These are phyloP conservation scores for Spheniscus humboldti DNA, from an alignment of 2,797 vertebrate genomes.

Conservation along the genomic window DNA sequence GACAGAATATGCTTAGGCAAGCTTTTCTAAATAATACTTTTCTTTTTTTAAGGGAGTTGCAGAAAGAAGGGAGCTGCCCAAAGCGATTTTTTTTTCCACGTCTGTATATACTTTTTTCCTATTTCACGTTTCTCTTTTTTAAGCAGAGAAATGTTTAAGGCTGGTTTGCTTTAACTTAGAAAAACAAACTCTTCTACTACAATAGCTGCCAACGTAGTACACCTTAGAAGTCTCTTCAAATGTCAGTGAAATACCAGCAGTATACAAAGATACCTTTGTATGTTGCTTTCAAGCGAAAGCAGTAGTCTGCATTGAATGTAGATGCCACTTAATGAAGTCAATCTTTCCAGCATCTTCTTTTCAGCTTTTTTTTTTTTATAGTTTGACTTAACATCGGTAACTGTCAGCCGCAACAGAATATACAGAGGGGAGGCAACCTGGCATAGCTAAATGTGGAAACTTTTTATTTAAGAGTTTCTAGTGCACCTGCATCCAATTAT, in stretches of 20 bases:
- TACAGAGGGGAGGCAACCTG: background rate
- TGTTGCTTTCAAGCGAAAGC: background rate
- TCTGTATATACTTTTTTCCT: background rate
- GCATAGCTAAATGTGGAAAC: background rate
- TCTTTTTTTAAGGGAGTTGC: background rate
- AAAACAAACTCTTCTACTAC: background rate
- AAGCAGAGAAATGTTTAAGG: background rate
- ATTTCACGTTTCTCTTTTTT: background rate
- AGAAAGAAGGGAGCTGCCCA: background rate
- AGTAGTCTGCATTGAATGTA: background rate
- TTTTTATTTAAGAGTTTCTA: background rate
- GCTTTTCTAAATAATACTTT: background rate
- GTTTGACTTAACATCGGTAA: background rate
- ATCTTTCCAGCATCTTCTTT: background rate
- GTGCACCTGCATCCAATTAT: background rate
- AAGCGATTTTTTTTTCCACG: background rate
- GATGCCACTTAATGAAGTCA: slow-evolving; percentile 16
- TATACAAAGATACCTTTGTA: background rate
- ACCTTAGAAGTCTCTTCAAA: background rate
- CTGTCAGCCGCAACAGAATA: background rate
- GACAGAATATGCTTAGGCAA: background rate
- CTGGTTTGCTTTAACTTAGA: background rate
- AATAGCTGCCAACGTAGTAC: background rate
- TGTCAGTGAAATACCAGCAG: background rate
- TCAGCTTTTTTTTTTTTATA: background rate